These are phyloP conservation scores for Zosterops pallidus DNA, from an alignment of 2,113 vertebrate genomes.

Conservation along the genomic window DNA sequence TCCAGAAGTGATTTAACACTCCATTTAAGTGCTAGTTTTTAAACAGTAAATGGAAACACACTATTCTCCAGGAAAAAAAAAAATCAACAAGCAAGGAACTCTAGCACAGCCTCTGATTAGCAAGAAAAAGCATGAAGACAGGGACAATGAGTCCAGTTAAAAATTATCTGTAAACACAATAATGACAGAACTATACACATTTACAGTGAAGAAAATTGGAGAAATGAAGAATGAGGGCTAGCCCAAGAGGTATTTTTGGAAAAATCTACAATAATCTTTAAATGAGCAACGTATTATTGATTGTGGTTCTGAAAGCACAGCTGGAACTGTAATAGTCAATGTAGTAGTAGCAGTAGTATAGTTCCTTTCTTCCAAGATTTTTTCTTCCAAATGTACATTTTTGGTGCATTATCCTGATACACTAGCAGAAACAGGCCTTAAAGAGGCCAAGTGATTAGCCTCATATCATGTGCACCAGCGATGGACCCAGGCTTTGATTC, in stretches of 20 bases:
- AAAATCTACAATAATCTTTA: slow-evolving; percentile 2
- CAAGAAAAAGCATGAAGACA: not conserved
- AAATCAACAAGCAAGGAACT: slow-evolving; percentile 8
- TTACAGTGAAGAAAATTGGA: not conserved
- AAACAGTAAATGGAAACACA: slow-evolving; percentile 34
- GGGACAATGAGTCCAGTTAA: not conserved
- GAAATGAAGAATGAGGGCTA: not conserved
- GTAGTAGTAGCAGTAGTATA: not conserved
- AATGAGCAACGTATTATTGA: not conserved
- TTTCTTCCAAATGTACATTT: not conserved
- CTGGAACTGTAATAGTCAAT: not conserved
- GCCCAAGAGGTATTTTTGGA: not conserved
- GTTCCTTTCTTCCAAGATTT: not conserved
- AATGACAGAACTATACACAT: not conserved
- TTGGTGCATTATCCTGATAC: not conserved
- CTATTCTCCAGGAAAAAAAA: not conserved
- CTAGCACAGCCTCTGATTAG: not conserved
- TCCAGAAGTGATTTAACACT: slow-evolving; percentile 59
- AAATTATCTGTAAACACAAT: not conserved
- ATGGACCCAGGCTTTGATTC: not conserved
- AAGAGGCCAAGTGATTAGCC: not conserved
- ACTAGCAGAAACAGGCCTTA: not conserved
- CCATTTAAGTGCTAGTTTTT: slow-evolving; percentile 41
- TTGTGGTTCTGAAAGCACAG: not conserved
- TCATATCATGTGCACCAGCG: not conserved